Conservation (phyloP, 2,888 invertebrate species). For the Dilophus febrilis region DNA sequence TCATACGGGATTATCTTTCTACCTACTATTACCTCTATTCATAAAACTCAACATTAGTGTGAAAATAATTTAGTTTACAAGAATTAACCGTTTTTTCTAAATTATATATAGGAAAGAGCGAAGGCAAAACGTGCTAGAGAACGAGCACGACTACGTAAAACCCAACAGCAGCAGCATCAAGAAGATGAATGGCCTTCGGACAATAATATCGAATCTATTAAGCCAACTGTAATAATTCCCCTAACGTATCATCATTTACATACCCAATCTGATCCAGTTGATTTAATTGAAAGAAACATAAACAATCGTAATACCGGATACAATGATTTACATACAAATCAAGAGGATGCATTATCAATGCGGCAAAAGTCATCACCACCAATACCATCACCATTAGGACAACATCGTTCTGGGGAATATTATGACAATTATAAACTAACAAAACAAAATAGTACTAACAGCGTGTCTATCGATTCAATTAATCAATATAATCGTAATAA, state of each 20-base stretch:
- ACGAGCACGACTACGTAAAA: slow-evolving; percentile 45
- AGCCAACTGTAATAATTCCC: too few relatives aligned
- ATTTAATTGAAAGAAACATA: too few relatives aligned
- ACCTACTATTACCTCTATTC: too few relatives aligned
- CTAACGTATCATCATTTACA: neutral
- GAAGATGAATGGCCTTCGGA: neutral
- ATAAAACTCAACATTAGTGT: neutral
- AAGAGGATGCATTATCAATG: slow-evolving; percentile 7
- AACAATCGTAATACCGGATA: slow-evolving; percentile 3
- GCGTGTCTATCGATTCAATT: neutral
- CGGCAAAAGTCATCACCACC: neutral
- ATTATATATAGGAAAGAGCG: slow-evolving; percentile 39
- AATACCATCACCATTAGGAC: slow-evolving; percentile 7
- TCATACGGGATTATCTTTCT: too few relatives aligned
- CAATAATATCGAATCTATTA: too few relatives aligned
- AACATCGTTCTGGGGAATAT: slow-evolving; percentile 1
- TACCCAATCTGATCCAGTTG: neutral
- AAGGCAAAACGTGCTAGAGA: slow-evolving; percentile 53
- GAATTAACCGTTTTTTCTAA: slow-evolving; percentile 2
- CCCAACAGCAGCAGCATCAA: slow-evolving; percentile 29
- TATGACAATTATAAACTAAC: neutral
- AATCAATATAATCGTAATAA: neutral
- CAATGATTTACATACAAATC: slow-evolving; percentile 11
- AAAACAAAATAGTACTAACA: too few relatives aligned
- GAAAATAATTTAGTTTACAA: neutral